phyloP scores from a whole-genome alignment of 2,113 vertebrate species.

The Sporophila hypoxantha region DNA sequence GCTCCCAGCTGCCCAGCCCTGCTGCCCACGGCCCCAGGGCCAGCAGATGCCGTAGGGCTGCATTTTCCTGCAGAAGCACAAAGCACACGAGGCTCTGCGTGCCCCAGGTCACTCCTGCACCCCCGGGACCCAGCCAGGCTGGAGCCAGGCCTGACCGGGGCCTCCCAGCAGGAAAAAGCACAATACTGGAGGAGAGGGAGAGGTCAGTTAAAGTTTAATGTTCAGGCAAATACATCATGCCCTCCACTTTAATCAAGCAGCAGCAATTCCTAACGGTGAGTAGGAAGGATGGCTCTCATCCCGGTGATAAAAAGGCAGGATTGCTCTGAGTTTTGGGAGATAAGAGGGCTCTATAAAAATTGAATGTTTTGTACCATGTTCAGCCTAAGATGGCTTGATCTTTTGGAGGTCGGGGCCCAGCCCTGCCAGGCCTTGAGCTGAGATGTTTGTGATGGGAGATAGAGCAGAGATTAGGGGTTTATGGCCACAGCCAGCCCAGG shows the following conservation, averaged over 20 bases:
- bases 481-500: not conserved
- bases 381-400: not conserved
- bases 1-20: not conserved
- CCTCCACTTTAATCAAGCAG: conserved; percentile 20
- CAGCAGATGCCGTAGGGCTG: not conserved
- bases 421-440: not conserved
- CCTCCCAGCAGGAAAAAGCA: not conserved
- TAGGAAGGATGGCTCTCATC: not conserved
- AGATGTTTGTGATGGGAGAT: not conserved
- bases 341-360: not conserved
- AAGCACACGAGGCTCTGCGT: not conserved
- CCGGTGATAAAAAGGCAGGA: not conserved
- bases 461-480: not conserved
- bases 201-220: conserved; percentile 43
- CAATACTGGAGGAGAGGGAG: not conserved
- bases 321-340: not conserved
- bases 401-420: not conserved
- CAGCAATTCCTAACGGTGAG: not conserved
- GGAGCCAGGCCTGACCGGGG: not conserved
- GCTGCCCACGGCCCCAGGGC: not conserved
- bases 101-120: not conserved
- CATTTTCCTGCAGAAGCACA: not conserved
- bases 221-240: not conserved
- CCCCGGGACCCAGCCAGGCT: not conserved
- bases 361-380: not conserved